Percentiles rank a stretch among this genome's conserved stretches.
Conservation (phyloP, 1,140 invertebrate species). For the Drosophila pachea region DNA sequence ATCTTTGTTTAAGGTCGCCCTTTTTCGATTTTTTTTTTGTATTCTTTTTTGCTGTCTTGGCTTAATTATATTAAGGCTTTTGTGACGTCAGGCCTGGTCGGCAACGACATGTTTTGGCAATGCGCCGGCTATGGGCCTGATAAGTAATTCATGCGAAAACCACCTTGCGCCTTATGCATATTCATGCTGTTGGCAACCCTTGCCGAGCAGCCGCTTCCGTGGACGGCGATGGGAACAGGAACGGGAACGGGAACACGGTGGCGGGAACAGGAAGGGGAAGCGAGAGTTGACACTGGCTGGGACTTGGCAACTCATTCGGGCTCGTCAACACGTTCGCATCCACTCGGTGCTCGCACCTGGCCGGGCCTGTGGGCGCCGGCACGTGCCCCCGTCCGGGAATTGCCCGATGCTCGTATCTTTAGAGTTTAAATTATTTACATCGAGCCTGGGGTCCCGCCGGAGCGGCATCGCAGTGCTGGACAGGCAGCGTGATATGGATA, state of each 20-base stretch:
- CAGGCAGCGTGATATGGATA: conserved; percentile 4
- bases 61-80: conserved; percentile 57
- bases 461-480: conserved; percentile 11
- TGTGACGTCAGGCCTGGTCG: conserved; percentile 14
- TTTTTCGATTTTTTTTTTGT: not conserved
- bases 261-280: not conserved
- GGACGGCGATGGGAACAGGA: not conserved
- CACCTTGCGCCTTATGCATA: conserved; percentile 65
- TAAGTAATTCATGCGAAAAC: conserved; percentile 65
- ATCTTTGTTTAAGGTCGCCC: conserved; percentile 10
- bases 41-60: conserved; percentile 19
- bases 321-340: conserved; percentile 51
- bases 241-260: not conserved
- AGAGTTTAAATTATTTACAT: conserved; percentile 55
- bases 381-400: conserved; percentile 23
- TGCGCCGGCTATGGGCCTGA: conserved; percentile 53
- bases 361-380: not conserved
- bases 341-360: conserved; percentile 18
- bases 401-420: conserved; percentile 40
- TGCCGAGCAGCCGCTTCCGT: not conserved
- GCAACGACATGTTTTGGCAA: conserved; percentile 29
- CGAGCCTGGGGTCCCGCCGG: not conserved
- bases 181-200: conserved; percentile 43
- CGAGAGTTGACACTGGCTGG: not conserved
- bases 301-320: conserved; percentile 26